A percentile compares a stretch with the other conserved stretches of the same genome.
Conservation (phyloP, 1,140 invertebrate genomes). For the Glossosoma conforme region DNA sequence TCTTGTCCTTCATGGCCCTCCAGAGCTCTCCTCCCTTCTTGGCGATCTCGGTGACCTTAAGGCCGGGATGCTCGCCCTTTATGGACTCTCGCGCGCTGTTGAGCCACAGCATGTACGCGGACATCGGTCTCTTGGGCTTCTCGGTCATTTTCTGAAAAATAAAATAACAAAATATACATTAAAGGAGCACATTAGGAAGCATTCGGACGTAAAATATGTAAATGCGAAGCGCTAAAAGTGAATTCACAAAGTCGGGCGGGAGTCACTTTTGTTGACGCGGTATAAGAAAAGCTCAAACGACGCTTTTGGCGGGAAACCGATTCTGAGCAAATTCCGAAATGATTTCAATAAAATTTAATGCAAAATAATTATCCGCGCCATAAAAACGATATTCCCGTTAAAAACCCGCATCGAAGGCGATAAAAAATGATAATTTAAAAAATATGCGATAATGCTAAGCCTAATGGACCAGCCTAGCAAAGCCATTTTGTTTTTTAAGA, state of each 20-base stretch:
- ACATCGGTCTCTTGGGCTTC: slow-evolving; percentile 78
- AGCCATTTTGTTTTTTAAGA: slow-evolving; percentile 30
- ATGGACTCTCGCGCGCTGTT: slow-evolving; percentile 75
- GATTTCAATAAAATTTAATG: slow-evolving; percentile 4
- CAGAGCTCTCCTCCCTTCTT: slow-evolving; percentile 86
- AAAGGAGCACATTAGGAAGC: not conserved
- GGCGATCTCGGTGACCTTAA: slow-evolving; percentile 76
- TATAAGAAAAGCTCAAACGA: slow-evolving; percentile 13
- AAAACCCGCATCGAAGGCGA: slow-evolving; percentile 8
- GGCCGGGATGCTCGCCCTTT: slow-evolving; percentile 73
- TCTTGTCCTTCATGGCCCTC: slow-evolving; percentile 75
- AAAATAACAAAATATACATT: slow-evolving; percentile 18
- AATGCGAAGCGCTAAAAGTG: slow-evolving; percentile 5
- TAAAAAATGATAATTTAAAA: slow-evolving; percentile 20
- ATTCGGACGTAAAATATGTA: not conserved
- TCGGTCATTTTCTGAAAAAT: slow-evolving; percentile 65
- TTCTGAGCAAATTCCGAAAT: slow-evolving; percentile 4
- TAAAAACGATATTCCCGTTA: not conserved
- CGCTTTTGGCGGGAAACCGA: slow-evolving; percentile 32
- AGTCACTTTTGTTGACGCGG: slow-evolving; percentile 20
- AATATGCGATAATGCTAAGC: slow-evolving; percentile 25
- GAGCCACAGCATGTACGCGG: slow-evolving; percentile 86
- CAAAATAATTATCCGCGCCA: slow-evolving; percentile 3
- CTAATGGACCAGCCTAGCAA: slow-evolving; percentile 25
- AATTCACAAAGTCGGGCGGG: not conserved